Conservation (phyloP, 2,888 invertebrate genomes). For the Pristionchus maxplancki region DNA sequence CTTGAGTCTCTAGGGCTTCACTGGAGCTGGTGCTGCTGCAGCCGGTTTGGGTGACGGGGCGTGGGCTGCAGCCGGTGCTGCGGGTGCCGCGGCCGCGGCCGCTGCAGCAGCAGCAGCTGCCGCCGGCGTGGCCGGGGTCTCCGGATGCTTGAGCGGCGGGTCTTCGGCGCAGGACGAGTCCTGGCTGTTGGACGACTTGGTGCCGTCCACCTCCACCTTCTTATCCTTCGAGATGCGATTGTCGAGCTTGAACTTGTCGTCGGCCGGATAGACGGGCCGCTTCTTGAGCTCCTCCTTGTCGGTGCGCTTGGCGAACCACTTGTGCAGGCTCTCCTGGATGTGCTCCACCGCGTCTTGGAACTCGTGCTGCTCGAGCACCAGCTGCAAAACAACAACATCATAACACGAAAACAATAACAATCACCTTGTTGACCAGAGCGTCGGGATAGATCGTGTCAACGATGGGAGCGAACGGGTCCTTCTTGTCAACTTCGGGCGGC, state of each 20-base stretch:
- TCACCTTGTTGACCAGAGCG: too few species aligned
- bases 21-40: neutral
- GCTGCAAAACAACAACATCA: neutral
- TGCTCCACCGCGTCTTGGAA: neutral
- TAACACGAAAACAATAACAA: neutral
- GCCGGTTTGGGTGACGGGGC: neutral
- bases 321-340: neutral
- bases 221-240: neutral
- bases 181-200: neutral
- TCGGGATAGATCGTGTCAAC: too few species aligned
- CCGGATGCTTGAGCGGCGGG: neutral
- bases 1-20: neutral
- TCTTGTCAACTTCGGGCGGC: too few species aligned
- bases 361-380: neutral
- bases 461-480: too few species aligned
- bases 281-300: constrained; percentile 6
- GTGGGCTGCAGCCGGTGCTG: neutral
- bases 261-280: neutral
- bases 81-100: neutral
- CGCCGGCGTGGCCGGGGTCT: neutral
- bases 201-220: neutral
- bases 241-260: neutral
- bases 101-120: neutral
- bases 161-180: neutral
- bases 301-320: constrained; percentile 10